phyloP scores from a whole-genome alignment of 2,113 vertebrate genomes.

The Pterophyllum scalare region DNA sequence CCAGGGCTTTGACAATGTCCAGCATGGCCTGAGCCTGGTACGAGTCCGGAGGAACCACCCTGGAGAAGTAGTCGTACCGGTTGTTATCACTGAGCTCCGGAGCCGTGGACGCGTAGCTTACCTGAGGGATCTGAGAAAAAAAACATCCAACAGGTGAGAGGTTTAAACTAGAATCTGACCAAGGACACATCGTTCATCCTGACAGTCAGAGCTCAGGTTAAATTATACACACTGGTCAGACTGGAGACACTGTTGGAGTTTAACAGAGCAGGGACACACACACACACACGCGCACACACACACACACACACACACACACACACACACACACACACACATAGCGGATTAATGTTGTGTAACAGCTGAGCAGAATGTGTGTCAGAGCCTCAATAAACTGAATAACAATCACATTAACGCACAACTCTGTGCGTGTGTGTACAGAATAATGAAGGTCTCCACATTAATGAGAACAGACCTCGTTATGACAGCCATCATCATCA shows the following conservation, averaged over 20 bases:
- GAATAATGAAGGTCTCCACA: conserved; percentile 40
- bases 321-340: conserved; percentile 28
- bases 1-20: conserved; percentile 89
- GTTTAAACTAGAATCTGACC: not conserved
- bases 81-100: conserved; percentile 92
- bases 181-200: not conserved
- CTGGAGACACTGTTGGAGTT: not conserved
- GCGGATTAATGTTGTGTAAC: conserved; percentile 61
- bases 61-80: conserved; percentile 91
- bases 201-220: not conserved
- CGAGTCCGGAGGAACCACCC: conserved; percentile 91
- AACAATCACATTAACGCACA: conserved; percentile 68
- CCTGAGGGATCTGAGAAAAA: conserved; percentile 86
- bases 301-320: conserved; percentile 8
- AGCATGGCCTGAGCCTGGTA: conserved; percentile 95
- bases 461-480: conserved; percentile 53
- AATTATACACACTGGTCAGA: not conserved
- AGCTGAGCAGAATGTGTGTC: conserved; percentile 57
- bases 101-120: conserved; percentile 92
- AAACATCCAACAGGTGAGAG: not conserved
- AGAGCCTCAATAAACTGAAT: conserved; percentile 50
- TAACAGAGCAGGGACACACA: not conserved
- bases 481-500: conserved; percentile 32
- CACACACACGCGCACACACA: not conserved
- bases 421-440: not conserved